Evolutionary conservation across 1,140 invertebrate species (phyloP).

Genomic region (Eufriesea mexicana): DNA sequence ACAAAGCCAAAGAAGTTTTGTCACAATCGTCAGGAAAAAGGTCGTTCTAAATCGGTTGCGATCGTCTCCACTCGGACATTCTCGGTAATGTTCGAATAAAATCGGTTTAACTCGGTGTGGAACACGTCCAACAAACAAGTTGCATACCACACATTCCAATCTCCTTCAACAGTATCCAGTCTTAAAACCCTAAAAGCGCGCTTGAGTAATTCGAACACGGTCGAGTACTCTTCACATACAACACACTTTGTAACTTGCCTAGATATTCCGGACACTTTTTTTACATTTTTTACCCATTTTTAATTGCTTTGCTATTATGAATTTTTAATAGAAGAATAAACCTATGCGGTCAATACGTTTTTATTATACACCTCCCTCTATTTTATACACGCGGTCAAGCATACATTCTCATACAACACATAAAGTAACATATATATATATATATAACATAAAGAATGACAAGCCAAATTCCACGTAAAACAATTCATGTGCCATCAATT

Average conservation of each 20-base stretch:
- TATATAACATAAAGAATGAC: not conserved
- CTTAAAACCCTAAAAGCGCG: conserved; percentile 63
- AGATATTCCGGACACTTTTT: not conserved
- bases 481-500: not conserved
- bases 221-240: conserved; percentile 15
- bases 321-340: conserved; percentile 4
- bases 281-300: not conserved
- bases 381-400: not conserved
- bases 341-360: not conserved
- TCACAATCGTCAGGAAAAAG: conserved; percentile 4
- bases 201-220: conserved; percentile 48
- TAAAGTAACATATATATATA: not conserved
- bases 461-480: not conserved
- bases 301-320: not conserved
- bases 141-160: conserved; percentile 58
- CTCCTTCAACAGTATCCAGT: conserved; percentile 40
- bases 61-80: conserved; percentile 26
- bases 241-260: not conserved
- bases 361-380: not conserved
- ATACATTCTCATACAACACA: not conserved
- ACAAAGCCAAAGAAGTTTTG: conserved; percentile 7
- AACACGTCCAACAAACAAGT: conserved; percentile 41
- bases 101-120: conserved; percentile 28
- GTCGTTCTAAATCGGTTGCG: conserved; percentile 40
- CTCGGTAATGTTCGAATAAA: conserved; percentile 26